phyloP scores from a whole-genome alignment of 2,113 vertebrate species.

The Leuciscus idus region DNA sequence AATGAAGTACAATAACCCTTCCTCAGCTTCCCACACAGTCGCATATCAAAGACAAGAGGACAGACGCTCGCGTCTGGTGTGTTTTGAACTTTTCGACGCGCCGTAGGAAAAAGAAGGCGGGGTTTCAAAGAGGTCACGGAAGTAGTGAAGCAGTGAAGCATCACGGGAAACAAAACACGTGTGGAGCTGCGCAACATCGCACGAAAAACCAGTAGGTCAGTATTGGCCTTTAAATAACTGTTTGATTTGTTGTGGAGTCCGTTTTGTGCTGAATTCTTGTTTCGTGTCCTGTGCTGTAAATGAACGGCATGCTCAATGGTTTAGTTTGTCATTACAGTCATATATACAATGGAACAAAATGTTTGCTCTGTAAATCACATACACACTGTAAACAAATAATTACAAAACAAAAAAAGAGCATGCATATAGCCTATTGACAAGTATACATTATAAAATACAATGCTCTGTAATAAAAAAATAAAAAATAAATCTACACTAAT shows the following conservation, averaged over 20 bases:
- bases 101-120: slow-evolving; percentile 57
- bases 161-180: slow-evolving; percentile 71
- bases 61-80: not conserved
- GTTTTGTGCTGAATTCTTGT: not conserved
- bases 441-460: not conserved
- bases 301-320: not conserved
- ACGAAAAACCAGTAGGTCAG: not conserved
- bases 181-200: slow-evolving; percentile 7
- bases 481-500: not conserved
- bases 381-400: not conserved
- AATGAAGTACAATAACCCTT: too few species aligned
- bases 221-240: not conserved
- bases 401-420: not conserved
- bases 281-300: not conserved
- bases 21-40: too few species aligned
- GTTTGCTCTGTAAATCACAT: not conserved
- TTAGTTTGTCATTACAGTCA: not conserved
- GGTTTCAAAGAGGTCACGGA: not conserved
- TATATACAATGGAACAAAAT: not conserved
- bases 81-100: slow-evolving; percentile 44
- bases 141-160: slow-evolving; percentile 56
- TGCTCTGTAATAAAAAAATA: not conserved
- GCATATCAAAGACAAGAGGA: too few species aligned
- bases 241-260: not conserved
- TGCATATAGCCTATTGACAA: not conserved